A percentile compares a stretch with the other conserved stretches of the same genome.
Evolutionary conservation across 2,888 invertebrate species (phyloP).

Genomic region (Eupithecia exiguata): DNA sequence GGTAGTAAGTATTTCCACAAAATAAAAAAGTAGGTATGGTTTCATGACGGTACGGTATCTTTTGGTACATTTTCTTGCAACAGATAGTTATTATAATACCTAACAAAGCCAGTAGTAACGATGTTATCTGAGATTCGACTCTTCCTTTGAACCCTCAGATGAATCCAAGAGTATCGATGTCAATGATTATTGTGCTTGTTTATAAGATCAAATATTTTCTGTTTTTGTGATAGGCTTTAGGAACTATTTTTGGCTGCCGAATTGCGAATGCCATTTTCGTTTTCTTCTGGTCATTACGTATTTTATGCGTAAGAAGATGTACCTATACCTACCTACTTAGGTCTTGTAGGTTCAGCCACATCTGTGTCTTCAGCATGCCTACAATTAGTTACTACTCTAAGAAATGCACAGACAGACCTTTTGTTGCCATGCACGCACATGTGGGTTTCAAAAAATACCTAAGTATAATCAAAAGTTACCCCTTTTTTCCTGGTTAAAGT

Average conservation of each 20-base stretch:
- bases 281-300: neutral
- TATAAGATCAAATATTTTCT: conserved; percentile 22
- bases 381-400: no score
- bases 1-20: no score
- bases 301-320: neutral
- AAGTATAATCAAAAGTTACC: no score
- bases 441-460: no score
- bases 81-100: neutral
- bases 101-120: conserved; percentile 12
- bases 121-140: conserved; percentile 13
- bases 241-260: conserved; percentile 2
- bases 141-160: conserved; percentile 15
- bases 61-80: neutral
- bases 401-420: no score
- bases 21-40: neutral
- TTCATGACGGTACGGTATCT: neutral
- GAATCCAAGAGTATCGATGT: conserved; percentile 24
- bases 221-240: neutral
- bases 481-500: no score
- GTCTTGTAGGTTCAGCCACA: no score
- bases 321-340: no score
- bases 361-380: no score
- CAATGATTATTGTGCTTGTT: conserved; percentile 26
- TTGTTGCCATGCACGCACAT: no score
- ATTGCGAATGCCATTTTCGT: neutral